Evolutionary conservation across 2,888 invertebrate genomes (phyloP).

Genomic region (Diplazon laetatorius): DNA sequence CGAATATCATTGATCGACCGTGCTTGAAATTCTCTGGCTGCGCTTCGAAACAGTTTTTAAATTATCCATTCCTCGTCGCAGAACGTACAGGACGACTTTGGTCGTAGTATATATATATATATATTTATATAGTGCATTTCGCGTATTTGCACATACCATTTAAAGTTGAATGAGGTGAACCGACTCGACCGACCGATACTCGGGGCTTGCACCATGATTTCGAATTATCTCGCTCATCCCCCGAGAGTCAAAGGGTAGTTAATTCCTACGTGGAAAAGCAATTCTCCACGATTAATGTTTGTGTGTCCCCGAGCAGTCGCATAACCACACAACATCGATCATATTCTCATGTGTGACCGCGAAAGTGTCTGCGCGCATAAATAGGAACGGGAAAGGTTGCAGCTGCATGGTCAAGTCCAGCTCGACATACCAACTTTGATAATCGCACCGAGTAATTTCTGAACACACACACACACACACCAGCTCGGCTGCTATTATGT

Average conservation of each 20-base stretch:
- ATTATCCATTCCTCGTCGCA: not conserved
- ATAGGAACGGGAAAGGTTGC: not conserved
- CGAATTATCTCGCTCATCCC: slow-evolving; percentile 34
- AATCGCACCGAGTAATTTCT: slow-evolving; percentile 49
- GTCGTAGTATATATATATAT: not conserved
- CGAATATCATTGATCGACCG: not conserved
- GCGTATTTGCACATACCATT: slow-evolving; percentile 11
- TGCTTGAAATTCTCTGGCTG: not conserved
- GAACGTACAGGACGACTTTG: not conserved
- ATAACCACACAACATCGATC: slow-evolving; percentile 51
- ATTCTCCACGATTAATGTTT: slow-evolving; percentile 1
- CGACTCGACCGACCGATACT: slow-evolving; percentile 29
- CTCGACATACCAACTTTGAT: slow-evolving; percentile 29
- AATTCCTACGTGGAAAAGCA: slow-evolving; percentile 10
- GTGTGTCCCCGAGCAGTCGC: too few relatives aligned
- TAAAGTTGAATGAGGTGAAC: slow-evolving; percentile 15
- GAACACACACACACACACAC: slow-evolving; percentile 24
- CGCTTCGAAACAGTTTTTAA: too few relatives aligned
- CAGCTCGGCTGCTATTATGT: not conserved
- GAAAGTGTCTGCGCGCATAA: too few relatives aligned
- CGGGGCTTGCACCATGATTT: slow-evolving; percentile 36
- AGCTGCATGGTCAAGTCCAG: not conserved
- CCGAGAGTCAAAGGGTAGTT: slow-evolving; percentile 10
- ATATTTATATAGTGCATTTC: not conserved
- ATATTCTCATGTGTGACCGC: slow-evolving; percentile 39